Percentiles rank a stretch among this genome's conserved stretches.
These are phyloP conservation scores for Prosapia bicincta DNA, from an alignment of 2,888 invertebrate genomes.

Conservation along the genomic window DNA sequence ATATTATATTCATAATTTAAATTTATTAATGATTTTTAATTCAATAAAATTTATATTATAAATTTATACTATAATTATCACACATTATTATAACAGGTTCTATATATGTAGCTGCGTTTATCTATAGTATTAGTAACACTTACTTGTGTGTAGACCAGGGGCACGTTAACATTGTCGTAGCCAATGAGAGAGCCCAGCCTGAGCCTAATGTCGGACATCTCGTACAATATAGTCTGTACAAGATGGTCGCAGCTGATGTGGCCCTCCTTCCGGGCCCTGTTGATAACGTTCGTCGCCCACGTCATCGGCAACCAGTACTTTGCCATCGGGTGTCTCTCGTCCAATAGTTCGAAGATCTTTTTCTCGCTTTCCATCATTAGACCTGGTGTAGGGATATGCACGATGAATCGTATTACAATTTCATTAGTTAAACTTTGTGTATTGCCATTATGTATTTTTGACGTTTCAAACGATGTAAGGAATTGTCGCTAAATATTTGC, in stretches of 20 bases:
- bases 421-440: not conserved
- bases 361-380: constrained; percentile 88
- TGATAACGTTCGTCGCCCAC: constrained; percentile 90
- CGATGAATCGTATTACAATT: not conserved
- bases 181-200: constrained; percentile 81
- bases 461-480: no score
- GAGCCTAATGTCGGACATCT: constrained; percentile 83
- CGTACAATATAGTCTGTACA: constrained; percentile 84
- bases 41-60: no score
- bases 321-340: constrained; percentile 85
- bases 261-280: constrained; percentile 79
- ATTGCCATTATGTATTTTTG: not conserved
- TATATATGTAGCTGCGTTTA: no score
- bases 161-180: constrained; percentile 89
- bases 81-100: no score
- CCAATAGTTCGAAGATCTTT: constrained; percentile 87
- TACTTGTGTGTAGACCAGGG: constrained; percentile 89
- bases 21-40: no score
- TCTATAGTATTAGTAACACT: no score
- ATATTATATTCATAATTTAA: no score
- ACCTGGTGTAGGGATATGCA: constrained; percentile 52
- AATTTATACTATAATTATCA: no score
- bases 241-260: constrained; percentile 87
- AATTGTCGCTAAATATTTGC: no score
- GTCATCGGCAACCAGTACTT: constrained; percentile 93